Conservation (phyloP, 1,140 invertebrate species). For the Diabrotica virgifera region DNA sequence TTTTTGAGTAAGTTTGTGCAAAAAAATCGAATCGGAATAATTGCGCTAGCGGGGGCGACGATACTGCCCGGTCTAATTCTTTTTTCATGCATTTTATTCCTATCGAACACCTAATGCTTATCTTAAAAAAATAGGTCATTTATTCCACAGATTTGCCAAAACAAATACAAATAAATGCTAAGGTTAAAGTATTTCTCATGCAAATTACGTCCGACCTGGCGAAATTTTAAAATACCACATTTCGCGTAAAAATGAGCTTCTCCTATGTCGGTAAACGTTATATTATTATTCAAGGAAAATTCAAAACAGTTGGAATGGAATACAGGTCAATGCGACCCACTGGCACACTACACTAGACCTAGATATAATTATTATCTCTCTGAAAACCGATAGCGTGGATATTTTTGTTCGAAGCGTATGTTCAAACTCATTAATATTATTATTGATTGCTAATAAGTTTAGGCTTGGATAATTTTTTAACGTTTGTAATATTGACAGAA, state of each 20-base stretch:
- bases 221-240: neutral
- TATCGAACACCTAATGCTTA: neutral
- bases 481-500: too few relatives aligned
- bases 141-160: neutral
- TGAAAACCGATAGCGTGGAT: neutral
- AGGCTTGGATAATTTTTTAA: too few relatives aligned
- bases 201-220: neutral
- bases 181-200: neutral
- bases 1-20: too few relatives aligned
- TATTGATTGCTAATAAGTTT: too few relatives aligned
- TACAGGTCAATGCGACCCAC: conserved; percentile 37
- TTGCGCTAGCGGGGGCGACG: too few relatives aligned
- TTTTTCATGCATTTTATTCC: too few relatives aligned
- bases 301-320: conserved; percentile 12
- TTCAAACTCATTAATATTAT: too few relatives aligned
- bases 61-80: too few relatives aligned
- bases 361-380: conserved; percentile 13
- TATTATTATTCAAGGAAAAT: neutral
- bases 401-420: neutral
- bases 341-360: conserved; percentile 37
- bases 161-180: neutral
- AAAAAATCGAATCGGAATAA: too few relatives aligned
- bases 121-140: neutral
- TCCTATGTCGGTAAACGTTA: too few relatives aligned
- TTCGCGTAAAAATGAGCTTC: neutral